phyloP scores from a whole-genome alignment of 1,140 invertebrate species.

The Lordiphosa stackelbergi region DNA sequence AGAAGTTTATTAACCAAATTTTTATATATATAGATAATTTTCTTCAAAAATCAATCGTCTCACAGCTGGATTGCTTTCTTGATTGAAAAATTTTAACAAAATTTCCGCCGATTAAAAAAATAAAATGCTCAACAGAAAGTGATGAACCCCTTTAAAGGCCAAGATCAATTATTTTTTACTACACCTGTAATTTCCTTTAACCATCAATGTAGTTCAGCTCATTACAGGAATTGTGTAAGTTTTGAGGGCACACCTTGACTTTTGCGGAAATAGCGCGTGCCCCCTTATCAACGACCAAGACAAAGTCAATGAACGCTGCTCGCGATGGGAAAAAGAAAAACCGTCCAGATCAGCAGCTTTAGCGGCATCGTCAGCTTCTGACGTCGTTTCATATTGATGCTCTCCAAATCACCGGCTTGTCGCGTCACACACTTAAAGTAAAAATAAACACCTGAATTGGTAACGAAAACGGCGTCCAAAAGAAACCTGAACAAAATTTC shows the following conservation, averaged over 20 bases:
- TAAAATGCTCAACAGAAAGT: too few species aligned
- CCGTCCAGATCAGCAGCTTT: constrained; percentile 17
- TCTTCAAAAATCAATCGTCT: too few species aligned
- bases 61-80: too few species aligned
- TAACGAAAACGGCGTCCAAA: constrained; percentile 19
- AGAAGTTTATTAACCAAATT: too few species aligned
- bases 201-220: too few species aligned
- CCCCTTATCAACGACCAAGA: constrained; percentile 31
- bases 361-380: constrained; percentile 20
- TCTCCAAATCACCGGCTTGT: background rate
- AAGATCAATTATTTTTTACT: too few species aligned
- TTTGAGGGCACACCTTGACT: constrained; percentile 21
- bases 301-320: constrained; percentile 52
- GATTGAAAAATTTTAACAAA: too few species aligned
- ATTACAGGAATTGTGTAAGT: too few species aligned
- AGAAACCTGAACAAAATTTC: constrained; percentile 6
- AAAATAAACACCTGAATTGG: constrained; percentile 12
- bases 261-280: constrained; percentile 20
- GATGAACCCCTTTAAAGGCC: too few species aligned
- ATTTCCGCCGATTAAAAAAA: too few species aligned
- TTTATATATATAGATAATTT: too few species aligned
- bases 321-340: constrained; percentile 31
- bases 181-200: too few species aligned
- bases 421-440: constrained; percentile 15
- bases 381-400: constrained; percentile 14